Percentiles rank a stretch among this genome's conserved stretches.
phyloP scores from a whole-genome alignment of 2,113 vertebrate genomes.

The Antennarius striatus region DNA sequence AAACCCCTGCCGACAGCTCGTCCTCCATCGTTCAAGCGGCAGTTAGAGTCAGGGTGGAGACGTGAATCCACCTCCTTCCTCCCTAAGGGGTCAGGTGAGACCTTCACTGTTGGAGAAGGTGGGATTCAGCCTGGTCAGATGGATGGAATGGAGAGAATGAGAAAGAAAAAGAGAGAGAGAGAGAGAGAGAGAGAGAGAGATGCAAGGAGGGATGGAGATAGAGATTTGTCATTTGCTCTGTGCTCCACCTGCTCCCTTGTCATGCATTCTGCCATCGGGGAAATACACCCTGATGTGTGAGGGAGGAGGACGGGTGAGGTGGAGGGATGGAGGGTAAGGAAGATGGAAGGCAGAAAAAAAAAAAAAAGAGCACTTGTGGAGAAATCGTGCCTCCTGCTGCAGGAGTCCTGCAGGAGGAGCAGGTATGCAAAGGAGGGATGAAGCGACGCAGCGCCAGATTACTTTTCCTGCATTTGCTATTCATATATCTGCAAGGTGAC shows the following conservation, averaged over 20 bases:
- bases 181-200: constrained; percentile 23
- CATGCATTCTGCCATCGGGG: constrained; percentile 62
- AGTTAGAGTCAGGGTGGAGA: constrained; percentile 35
- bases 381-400: too few species aligned
- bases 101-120: constrained; percentile 49
- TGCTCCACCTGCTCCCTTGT: constrained; percentile 77
- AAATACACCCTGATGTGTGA: constrained; percentile 67
- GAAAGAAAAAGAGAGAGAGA: constrained; percentile 15
- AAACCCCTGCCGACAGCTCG: neutral
- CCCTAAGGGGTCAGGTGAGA: constrained; percentile 33
- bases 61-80: constrained; percentile 27
- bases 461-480: constrained; percentile 83
- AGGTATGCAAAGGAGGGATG: constrained; percentile 82
- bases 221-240: constrained; percentile 75
- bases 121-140: constrained; percentile 59
- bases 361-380: constrained; percentile 1
- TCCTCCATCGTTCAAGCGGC: constrained; percentile 17
- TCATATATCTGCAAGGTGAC: constrained; percentile 88
- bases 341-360: constrained; percentile 48
- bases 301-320: constrained; percentile 52
- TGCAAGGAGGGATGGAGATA: constrained; percentile 29
- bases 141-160: constrained; percentile 49
- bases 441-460: constrained; percentile 78
- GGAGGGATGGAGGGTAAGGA: constrained; percentile 44
- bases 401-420: constrained; percentile 72